Percentiles rank a stretch among this genome's conserved stretches.
Evolutionary conservation across 2,113 vertebrate genomes (phyloP).

Genomic region (Tragelaphus scriptus): DNA sequence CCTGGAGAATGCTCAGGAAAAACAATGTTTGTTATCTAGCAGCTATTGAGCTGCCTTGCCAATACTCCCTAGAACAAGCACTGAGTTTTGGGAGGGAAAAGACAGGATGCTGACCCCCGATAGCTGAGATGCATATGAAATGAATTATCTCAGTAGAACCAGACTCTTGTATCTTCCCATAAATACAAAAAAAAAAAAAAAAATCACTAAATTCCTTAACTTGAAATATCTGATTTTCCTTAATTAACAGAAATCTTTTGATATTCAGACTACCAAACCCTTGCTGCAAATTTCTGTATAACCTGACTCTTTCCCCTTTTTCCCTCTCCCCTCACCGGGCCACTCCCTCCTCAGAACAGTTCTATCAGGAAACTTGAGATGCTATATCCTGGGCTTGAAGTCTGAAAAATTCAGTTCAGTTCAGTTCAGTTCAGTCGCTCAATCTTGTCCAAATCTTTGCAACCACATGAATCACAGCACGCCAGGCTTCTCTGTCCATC

Average conservation of each 20-base stretch:
- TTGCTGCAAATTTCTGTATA: background rate
- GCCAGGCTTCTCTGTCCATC: background rate
- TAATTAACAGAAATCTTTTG: background rate
- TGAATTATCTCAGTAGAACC: background rate
- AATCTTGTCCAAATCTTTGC: rapidly evolving
- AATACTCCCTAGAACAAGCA: background rate
- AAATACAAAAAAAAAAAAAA: background rate
- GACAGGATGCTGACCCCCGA: background rate
- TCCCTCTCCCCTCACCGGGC: rapidly evolving
- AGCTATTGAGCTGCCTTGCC: background rate
- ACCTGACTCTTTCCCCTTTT: background rate
- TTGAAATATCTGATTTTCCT: background rate
- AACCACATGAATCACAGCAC: background rate
- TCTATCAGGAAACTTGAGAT: background rate
- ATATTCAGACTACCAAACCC: background rate
- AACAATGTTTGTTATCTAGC: background rate
- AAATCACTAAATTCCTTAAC: background rate
- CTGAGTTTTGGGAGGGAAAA: background rate
- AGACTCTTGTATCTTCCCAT: background rate
- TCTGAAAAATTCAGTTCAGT: background rate
- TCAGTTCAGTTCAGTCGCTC: background rate
- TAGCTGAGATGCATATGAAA: background rate
- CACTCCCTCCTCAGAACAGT: background rate
- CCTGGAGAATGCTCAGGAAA: background rate
- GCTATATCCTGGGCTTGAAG: background rate